Conservation (phyloP, 2,113 vertebrate species). For the Sterrhoptilus dennistouni region DNA sequence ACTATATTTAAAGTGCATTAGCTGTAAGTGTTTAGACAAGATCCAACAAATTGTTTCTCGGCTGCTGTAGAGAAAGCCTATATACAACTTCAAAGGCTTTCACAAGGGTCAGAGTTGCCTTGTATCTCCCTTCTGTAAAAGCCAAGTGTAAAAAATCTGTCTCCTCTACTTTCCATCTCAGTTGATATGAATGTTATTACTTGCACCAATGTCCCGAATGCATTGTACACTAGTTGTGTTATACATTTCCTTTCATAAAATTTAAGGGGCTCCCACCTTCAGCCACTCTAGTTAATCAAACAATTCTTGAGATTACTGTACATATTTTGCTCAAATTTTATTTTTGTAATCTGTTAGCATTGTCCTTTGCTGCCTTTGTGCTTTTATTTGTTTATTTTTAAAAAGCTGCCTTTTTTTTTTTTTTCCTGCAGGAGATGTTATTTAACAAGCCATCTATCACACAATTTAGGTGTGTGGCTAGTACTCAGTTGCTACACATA, state of each 20-base stretch:
- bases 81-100: background rate
- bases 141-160: background rate
- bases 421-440: background rate
- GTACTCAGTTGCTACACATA: background rate
- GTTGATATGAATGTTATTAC: background rate
- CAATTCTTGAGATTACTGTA: background rate
- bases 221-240: background rate
- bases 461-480: background rate
- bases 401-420: background rate
- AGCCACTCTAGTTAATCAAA: background rate
- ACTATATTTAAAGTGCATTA: background rate
- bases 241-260: background rate
- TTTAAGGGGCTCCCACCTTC: background rate
- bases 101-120: background rate
- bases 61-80: background rate
- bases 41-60: background rate
- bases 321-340: background rate
- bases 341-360: background rate
- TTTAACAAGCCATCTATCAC: background rate
- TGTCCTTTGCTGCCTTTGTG: background rate
- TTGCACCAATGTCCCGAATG: background rate
- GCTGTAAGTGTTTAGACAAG: slow-evolving; percentile 20
- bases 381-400: background rate
- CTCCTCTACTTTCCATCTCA: background rate
- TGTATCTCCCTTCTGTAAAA: background rate